These are phyloP conservation scores for Xestia xanthographa DNA, from an alignment of 2,888 invertebrate genomes.

Conservation along the genomic window DNA sequence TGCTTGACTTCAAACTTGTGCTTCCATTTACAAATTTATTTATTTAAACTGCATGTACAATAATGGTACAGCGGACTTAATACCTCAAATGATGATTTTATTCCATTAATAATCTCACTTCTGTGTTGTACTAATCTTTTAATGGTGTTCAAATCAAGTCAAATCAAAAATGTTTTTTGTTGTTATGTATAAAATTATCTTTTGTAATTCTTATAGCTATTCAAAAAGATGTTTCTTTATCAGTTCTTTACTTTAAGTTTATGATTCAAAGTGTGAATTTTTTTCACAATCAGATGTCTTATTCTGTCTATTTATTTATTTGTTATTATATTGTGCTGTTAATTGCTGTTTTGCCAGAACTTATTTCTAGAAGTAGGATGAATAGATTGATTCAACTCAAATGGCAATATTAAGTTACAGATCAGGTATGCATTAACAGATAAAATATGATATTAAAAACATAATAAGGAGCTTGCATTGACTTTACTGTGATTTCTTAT, in stretches of 20 bases:
- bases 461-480: background rate
- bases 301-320: background rate
- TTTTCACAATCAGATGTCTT: background rate
- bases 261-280: background rate
- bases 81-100: no score
- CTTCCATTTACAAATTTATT: slow-evolving; percentile 8
- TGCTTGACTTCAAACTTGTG: background rate
- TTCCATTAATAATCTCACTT: background rate
- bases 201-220: background rate
- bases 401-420: background rate
- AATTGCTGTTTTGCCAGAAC: background rate
- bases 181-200: background rate
- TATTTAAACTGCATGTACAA: no score
- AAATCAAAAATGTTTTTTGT: no score
- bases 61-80: no score
- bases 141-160: background rate
- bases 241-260: background rate
- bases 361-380: background rate
- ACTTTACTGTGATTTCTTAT: slow-evolving; percentile 7
- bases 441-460: background rate
- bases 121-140: background rate
- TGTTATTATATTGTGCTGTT: background rate
- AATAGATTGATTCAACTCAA: slow-evolving; percentile 6
- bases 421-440: background rate
- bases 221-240: background rate